Evolutionary conservation across 2,797 vertebrate species (phyloP).

Genomic region (Hirundo rustica): DNA sequence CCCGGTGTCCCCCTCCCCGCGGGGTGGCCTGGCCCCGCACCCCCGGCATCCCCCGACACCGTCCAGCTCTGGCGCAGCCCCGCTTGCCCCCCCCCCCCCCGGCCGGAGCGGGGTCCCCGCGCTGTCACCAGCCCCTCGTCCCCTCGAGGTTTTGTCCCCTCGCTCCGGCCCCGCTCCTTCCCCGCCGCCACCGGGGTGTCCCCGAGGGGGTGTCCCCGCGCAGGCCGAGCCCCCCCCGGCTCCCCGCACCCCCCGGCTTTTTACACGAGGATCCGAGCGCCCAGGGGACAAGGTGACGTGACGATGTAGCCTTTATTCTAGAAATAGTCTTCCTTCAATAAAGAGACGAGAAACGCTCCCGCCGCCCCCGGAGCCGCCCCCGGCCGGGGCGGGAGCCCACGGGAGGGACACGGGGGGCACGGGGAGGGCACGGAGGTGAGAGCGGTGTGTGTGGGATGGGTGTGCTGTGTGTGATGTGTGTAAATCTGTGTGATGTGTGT

Average conservation of each 20-base stretch:
- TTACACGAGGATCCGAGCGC: slow-evolving; percentile 44
- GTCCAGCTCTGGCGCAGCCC: not conserved
- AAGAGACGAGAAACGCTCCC: slow-evolving; percentile 83
- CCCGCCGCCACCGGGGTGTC: not conserved
- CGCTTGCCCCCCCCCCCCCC: not conserved
- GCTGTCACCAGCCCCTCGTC: slow-evolving; percentile 20
- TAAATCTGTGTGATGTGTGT: too few relatives aligned
- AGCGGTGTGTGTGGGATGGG: not conserved
- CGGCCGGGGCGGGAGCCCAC: not conserved
- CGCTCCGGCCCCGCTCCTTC: not conserved
- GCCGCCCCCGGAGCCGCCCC: not conserved
- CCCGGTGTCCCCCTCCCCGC: not conserved
- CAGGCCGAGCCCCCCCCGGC: slow-evolving; percentile 24
- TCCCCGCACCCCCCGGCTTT: slow-evolving; percentile 76
- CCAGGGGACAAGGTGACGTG: slow-evolving; percentile 17
- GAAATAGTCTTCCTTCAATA: slow-evolving; percentile 94
- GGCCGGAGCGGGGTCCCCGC: not conserved
- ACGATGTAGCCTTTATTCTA: slow-evolving; percentile 86
- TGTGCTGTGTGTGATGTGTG: too few relatives aligned
- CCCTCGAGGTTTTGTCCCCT: not conserved
- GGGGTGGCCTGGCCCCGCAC: not conserved
- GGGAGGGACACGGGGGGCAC: not conserved
- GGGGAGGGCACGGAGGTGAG: too few relatives aligned
- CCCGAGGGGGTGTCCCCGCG: not conserved
- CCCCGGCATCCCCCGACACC: not conserved